Percentiles rank a stretch among this genome's conserved stretches.
Evolutionary conservation across 2,797 vertebrate species (phyloP).

Genomic region (Myripristis murdjan): DNA sequence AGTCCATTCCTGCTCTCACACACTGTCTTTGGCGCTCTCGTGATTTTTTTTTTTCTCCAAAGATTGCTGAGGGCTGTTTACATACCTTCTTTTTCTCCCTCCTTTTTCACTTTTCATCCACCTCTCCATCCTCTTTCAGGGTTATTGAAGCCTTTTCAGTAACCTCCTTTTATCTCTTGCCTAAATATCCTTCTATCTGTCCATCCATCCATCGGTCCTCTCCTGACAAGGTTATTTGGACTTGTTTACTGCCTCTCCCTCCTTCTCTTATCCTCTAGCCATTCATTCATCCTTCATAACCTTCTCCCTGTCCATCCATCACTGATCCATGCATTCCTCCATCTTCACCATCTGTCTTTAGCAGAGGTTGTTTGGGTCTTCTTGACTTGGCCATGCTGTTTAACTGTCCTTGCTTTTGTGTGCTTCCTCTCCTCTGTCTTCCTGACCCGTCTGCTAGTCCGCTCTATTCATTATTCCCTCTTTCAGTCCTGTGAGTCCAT

Average conservation of each 20-base stretch:
- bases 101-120: conserved; percentile 11
- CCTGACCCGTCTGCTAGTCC: too few species aligned
- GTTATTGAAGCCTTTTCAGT: conserved; percentile 42
- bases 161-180: conserved; percentile 58
- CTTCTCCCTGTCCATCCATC: conserved; percentile 66
- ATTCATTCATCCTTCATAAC: conserved; percentile 71
- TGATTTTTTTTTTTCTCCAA: too few species aligned
- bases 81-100: conserved; percentile 1
- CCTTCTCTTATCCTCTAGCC: conserved; percentile 52
- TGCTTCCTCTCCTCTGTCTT: conserved; percentile 50
- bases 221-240: conserved; percentile 64
- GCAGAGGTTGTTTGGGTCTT: conserved; percentile 50
- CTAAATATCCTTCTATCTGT: conserved; percentile 56
- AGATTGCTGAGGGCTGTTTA: conserved; percentile 6
- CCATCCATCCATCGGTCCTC: conserved; percentile 49
- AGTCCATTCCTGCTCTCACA: conserved; percentile 16
- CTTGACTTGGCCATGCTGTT: conserved; percentile 61
- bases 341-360: conserved; percentile 72
- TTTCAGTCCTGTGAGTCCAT: conserved; percentile 34
- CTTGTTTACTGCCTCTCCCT: conserved; percentile 68
- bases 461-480: conserved; percentile 47
- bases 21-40: too few species aligned
- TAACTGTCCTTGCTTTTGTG: conserved; percentile 59
- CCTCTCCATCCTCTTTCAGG: conserved; percentile 44
- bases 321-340: conserved; percentile 52